Evolutionary conservation across 1,140 invertebrate species (phyloP), one percentile per base, ranked within the genome.

Genomic region (Nephotettix cincticeps): DNA sequence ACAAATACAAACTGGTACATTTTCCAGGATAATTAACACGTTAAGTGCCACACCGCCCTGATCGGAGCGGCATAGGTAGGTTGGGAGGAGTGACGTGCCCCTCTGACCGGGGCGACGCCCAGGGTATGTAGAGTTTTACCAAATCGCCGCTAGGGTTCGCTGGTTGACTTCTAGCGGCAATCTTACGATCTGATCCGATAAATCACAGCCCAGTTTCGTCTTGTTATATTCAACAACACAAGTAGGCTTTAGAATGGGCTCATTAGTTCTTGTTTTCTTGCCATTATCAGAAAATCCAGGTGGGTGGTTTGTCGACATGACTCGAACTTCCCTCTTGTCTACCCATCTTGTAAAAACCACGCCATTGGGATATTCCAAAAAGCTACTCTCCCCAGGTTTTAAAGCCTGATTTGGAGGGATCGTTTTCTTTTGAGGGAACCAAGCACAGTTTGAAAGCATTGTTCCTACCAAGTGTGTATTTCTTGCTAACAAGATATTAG

Each of bases 401-500:
- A 56, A 25, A 27, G 40, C 6, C 30, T 66, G 64, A 40, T 36
- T 36, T 66, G 36, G 3, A 71, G 56, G 58, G 70, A 71, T 47
- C 11, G 14, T 66, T 70, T 70, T 70, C 32, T 51, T 51, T 28
- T 30, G 1, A 13, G 71, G 71, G 40, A 69, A 69, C 30, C 40
- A 30, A 43, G 74, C 72, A 47, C 73, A 28, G 21, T 69, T 68
- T 56, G 51, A 72, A 47, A 61, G 68, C 17, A 73, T 64, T 45
- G 73, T 73, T 2, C 71, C 73, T 23, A 72, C 40, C 9, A 69
- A 29, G 58, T 73, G 70, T 0, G 74, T 77, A 1, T 73, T 71
- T 21, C 69, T 65, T 0, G 61, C 14, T n/a, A 69, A 61, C 9
- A 27, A 21, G 17, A 72, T 69, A 9, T 76, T 61, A 13, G 70